phyloP scores from a whole-genome alignment of 2,113 vertebrate species.

The Misgurnus anguillicaudatus region DNA sequence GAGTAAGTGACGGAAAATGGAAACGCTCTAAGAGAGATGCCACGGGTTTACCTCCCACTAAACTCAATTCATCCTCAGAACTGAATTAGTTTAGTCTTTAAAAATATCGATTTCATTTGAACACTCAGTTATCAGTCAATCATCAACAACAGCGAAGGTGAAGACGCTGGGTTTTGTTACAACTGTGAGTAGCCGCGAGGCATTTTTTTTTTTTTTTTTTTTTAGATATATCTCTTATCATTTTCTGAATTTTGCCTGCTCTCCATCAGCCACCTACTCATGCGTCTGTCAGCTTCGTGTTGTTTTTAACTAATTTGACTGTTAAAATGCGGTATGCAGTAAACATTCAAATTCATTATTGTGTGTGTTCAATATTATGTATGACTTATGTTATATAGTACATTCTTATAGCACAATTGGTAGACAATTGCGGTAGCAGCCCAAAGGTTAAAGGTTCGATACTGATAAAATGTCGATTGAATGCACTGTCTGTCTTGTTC shows the following conservation, averaged over 20 bases:
- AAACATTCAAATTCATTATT: too few species aligned
- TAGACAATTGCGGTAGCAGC: too few species aligned
- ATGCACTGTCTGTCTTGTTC: too few species aligned
- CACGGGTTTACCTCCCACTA: background rate
- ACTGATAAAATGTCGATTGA: too few species aligned
- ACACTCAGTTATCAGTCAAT: background rate
- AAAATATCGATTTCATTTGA: constrained; percentile 10
- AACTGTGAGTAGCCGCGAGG: constrained; percentile 4
- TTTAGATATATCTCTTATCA: background rate
- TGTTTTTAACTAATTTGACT: background rate
- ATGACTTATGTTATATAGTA: background rate
- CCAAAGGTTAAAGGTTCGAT: too few species aligned
- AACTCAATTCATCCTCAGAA: background rate
- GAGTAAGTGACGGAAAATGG: background rate
- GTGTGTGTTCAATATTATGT: too few species aligned
- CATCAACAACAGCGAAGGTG: background rate
- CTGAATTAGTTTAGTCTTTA: background rate
- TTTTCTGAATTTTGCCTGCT: background rate
- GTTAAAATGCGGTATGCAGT: background rate
- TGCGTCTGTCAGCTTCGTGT: constrained; percentile 11
- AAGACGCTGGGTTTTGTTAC: constrained; percentile 5
- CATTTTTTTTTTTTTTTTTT: background rate
- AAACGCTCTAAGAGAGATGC: background rate
- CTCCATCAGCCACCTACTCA: background rate
- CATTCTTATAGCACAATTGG: background rate